A percentile compares a stretch with the other conserved stretches of the same genome.
Evolutionary conservation across 2,113 vertebrate genomes (phyloP).

Genomic region (Oreochromis tanganicae): DNA sequence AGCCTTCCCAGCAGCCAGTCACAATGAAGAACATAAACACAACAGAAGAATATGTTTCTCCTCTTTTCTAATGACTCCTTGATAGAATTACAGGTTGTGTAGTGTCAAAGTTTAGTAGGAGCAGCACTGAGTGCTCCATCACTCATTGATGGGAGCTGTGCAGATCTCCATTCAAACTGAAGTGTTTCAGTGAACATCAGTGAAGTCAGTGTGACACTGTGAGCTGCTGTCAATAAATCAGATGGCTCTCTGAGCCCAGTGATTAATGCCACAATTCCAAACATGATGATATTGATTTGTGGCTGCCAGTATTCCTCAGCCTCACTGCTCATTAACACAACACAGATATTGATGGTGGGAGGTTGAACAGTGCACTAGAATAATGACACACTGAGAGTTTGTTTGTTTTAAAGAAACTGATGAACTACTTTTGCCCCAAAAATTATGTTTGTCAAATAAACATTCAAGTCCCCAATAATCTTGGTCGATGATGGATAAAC

Average conservation of each 20-base stretch:
- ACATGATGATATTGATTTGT: slow-evolving; percentile 8
- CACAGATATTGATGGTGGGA: background rate
- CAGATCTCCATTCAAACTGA: background rate
- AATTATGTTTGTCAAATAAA: background rate
- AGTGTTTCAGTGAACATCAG: background rate
- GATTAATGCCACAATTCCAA: slow-evolving; percentile 7
- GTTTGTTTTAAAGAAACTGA: background rate
- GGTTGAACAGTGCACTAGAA: background rate
- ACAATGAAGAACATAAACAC: background rate
- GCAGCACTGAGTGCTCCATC: too few relatives aligned
- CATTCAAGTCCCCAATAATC: background rate
- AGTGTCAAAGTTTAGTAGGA: background rate
- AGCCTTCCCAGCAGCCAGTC: background rate
- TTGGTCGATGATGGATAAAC: background rate
- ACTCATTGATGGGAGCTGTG: background rate
- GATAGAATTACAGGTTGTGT: background rate
- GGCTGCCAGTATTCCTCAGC: background rate
- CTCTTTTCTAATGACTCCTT: background rate
- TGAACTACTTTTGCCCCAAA: background rate
- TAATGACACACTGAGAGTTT: background rate
- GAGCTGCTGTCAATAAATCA: background rate
- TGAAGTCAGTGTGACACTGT: background rate
- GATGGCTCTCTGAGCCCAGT: background rate
- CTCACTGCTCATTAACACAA: background rate
- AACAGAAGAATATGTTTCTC: background rate